Conservation (phyloP, 2,888 invertebrate species). For the Apodemia hepburni region DNA sequence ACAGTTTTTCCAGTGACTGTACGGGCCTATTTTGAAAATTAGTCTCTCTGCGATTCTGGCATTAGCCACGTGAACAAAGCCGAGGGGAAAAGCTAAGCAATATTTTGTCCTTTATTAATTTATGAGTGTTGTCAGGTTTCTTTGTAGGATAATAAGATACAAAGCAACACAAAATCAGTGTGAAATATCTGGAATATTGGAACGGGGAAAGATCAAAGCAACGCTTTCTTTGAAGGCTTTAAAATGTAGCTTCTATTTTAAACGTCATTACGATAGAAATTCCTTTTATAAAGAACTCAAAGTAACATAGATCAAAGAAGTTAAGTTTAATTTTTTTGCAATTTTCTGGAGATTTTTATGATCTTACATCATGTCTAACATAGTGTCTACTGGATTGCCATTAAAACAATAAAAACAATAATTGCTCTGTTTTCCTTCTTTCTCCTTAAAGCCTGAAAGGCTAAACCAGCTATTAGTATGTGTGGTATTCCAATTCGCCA, state of each 20-base stretch:
- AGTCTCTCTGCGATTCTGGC: too few relatives aligned
- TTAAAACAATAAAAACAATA: too few relatives aligned
- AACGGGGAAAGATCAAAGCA: conserved; percentile 11
- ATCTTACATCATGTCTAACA: too few relatives aligned
- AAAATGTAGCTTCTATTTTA: conserved; percentile 6
- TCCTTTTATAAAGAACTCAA: neutral
- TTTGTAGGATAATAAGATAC: neutral
- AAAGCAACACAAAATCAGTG: neutral
- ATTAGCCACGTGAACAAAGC: too few relatives aligned
- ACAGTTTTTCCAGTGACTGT: too few relatives aligned
- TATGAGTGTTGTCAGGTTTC: neutral
- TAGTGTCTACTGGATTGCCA: too few relatives aligned
- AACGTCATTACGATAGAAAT: neutral
- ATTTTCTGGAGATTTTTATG: neutral
- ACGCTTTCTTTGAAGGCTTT: conserved; percentile 3
- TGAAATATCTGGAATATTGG: neutral
- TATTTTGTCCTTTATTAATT: neutral
- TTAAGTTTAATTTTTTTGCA: neutral
- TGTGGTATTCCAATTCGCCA: too few relatives aligned
- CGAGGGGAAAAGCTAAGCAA: too few relatives aligned
- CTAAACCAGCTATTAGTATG: too few relatives aligned
- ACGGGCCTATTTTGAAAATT: too few relatives aligned
- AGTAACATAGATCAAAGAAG: neutral
- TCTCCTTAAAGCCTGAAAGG: too few relatives aligned
- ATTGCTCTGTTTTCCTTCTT: too few relatives aligned